Percentiles rank a stretch among this genome's conserved stretches.
These are phyloP conservation scores for Pterocles orientalis DNA, from an alignment of 2,113 vertebrate species.

Conservation along the genomic window DNA sequence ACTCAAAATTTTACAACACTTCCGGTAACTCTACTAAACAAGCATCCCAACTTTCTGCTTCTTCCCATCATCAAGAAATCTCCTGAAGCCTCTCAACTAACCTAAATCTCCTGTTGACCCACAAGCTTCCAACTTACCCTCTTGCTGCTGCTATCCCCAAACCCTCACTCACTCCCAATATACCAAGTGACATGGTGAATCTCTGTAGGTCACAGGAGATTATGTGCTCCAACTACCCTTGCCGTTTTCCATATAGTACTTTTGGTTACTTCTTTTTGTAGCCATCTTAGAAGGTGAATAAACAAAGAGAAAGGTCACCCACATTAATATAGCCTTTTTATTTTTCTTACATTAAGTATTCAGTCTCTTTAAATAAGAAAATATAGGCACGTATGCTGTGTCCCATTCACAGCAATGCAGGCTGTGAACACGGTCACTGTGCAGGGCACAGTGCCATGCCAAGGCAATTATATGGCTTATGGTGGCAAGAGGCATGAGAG, in stretches of 20 bases:
- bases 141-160: neutral
- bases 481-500: neutral
- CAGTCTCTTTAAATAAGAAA: neutral
- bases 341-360: neutral
- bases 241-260: neutral
- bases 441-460: neutral
- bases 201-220: neutral
- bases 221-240: neutral
- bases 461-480: neutral
- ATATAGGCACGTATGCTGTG: rapidly evolving
- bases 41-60: neutral
- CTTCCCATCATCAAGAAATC: neutral
- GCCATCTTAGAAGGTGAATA: neutral
- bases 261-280: neutral
- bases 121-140: neutral
- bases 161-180: neutral
- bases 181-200: rapidly evolving
- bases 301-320: neutral
- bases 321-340: neutral
- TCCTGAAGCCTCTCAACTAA: neutral
- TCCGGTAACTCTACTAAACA: neutral
- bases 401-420: neutral
- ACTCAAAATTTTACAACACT: neutral
- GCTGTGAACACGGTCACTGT: rapidly evolving
- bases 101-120: neutral